Evolutionary conservation across 2,797 vertebrate species (phyloP).

Genomic region (Onychomys torridus): DNA sequence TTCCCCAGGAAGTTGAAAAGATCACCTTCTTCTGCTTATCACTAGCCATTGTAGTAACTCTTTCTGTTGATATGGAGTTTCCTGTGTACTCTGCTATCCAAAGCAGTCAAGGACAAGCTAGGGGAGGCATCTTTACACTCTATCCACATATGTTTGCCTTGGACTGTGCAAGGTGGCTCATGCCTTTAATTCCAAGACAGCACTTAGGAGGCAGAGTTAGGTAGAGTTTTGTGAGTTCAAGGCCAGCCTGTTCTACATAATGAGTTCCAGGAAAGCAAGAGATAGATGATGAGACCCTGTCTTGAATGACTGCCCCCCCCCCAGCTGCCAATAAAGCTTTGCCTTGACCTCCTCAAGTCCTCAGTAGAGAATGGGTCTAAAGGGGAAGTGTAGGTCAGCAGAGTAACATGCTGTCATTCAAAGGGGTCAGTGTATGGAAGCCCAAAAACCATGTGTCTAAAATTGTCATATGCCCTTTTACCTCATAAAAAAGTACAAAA

Average conservation of each 20-base stretch:
- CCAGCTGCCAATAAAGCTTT: too few relatives aligned
- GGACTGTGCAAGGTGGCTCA: not conserved
- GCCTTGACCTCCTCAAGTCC: slow-evolving; percentile 42
- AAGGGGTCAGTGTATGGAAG: not conserved
- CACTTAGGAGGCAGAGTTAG: not conserved
- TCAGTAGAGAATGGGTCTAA: not conserved
- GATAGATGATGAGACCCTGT: not conserved
- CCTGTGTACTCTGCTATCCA: not conserved
- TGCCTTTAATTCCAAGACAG: not conserved
- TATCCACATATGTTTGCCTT: not conserved
- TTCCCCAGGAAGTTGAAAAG: not conserved
- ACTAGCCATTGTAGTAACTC: not conserved
- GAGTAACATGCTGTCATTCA: not conserved
- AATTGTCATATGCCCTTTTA: not conserved
- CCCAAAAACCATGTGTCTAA: not conserved
- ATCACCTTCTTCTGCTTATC: not conserved
- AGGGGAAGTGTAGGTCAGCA: not conserved
- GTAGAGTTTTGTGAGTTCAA: not conserved
- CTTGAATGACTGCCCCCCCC: not conserved
- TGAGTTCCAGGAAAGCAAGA: not conserved
- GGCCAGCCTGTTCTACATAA: not conserved
- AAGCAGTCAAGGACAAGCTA: slow-evolving; percentile 48
- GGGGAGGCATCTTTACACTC: not conserved
- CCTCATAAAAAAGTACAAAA: not conserved
- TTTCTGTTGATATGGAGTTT: slow-evolving; percentile 50